Conservation (phyloP, 2,888 invertebrate species). For the Calameuta idolon region DNA sequence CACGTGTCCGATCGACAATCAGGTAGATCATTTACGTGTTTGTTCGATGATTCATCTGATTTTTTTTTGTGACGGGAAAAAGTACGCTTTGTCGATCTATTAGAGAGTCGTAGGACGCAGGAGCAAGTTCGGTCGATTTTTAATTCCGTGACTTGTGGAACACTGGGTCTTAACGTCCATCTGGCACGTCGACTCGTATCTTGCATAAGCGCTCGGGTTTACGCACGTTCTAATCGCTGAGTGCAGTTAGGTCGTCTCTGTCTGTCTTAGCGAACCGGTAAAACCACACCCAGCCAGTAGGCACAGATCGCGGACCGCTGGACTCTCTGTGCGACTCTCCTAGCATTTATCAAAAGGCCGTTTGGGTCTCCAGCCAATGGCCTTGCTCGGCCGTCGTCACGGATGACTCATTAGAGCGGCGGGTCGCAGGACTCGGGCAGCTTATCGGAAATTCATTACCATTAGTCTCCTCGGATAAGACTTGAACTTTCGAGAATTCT, state of each 20-base stretch:
- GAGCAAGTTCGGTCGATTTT: background rate
- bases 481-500: background rate
- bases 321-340: constrained; percentile 22
- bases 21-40: too few relatives aligned
- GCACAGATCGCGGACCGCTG: constrained; percentile 30
- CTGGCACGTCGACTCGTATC: constrained; percentile 3
- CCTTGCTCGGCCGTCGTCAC: constrained; percentile 48
- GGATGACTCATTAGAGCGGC: constrained; percentile 52
- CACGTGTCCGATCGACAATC: background rate
- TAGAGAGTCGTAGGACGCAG: too few relatives aligned
- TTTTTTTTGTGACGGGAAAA: too few relatives aligned
- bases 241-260: constrained; percentile 16
- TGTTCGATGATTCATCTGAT: too few relatives aligned
- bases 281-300: constrained; percentile 59
- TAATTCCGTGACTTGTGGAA: background rate
- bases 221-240: constrained; percentile 53
- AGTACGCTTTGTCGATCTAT: too few relatives aligned
- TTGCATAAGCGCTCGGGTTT: constrained; percentile 49
- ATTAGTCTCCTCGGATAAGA: background rate
- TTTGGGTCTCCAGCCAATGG: constrained; percentile 39
- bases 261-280: constrained; percentile 48
- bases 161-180: background rate
- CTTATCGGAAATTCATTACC: constrained; percentile 6
- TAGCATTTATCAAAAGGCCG: constrained; percentile 37
- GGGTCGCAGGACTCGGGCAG: constrained; percentile 37